Evolutionary conservation across 92 coral and sea anemone genomes (phyloP), one percentile per base, ranked within the genome.

Genomic region (Pocillopora meandrina): DNA sequence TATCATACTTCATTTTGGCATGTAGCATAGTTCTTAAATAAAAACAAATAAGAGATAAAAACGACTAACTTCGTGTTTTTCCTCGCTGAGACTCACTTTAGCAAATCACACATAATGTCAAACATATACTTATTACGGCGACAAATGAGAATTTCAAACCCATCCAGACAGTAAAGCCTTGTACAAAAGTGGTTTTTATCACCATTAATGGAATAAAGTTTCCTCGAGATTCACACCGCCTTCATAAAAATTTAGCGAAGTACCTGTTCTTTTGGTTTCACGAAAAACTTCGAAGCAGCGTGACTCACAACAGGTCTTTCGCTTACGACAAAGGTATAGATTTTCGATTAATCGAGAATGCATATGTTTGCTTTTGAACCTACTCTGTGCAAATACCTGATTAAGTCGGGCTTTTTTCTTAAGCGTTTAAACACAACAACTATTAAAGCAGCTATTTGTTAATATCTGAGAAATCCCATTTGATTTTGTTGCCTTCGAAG

Each of bases 291-390:
- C 74, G 11, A 70, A 1, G 12, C 56, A 34, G 49, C 11, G 74
- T 36, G 33, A 42, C 71, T 47, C 62, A 21, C 21, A 61, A 61
- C 62, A 8, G 33, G 56, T 49, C 20, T 14, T 20, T 35, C 17
- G 3, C 75, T 90, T 42, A 42, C 92, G 90, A 85, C 90, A 91
- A 78, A 81, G 87, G 84, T 88, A 82, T 84, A 84, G 76, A 80
- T 88, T 88, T 87, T 72, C 92, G 74, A 33, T 33, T 91, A 88
- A 88, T 91, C 85, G 64, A 34, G 60, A 91, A 81, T 85, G 65
- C 95, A 91, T 89, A 90, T 91, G 95, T 35, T 23, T 77, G 2
- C 23, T 13, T 0, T 12, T 10, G 8, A 8, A 20, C 10, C 55
- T 16, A 2, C 35, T 78, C 59, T 19, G n/a, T 63, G 73, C 36